Conservation (phyloP, 2,797 vertebrate genomes). For the Clarias platycephalus region DNA sequence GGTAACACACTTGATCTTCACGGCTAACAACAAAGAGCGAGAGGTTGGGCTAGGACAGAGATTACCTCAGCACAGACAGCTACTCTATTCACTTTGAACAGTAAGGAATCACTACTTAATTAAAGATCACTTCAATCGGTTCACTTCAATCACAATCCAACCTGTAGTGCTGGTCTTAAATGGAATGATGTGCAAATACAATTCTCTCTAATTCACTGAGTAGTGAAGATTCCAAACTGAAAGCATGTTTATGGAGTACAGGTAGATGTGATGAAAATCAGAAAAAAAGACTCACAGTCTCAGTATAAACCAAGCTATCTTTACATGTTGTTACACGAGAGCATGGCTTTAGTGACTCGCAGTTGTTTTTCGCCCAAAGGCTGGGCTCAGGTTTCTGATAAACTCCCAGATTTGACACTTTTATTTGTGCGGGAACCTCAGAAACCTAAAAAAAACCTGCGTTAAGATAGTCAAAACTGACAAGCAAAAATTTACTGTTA, state of each 20-base stretch:
- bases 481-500: slow-evolving; percentile 43
- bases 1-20: slow-evolving; percentile 67
- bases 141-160: background rate
- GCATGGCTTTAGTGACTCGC: slow-evolving; percentile 28
- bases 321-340: slow-evolving; percentile 57
- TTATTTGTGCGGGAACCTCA: slow-evolving; percentile 42
- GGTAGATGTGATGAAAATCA: background rate
- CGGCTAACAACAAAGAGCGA: slow-evolving; percentile 56
- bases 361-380: slow-evolving; percentile 50
- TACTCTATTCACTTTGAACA: background rate
- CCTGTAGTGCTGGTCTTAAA: background rate
- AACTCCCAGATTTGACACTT: slow-evolving; percentile 49
- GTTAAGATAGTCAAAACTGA: slow-evolving; percentile 43
- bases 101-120: background rate
- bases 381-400: slow-evolving; percentile 46
- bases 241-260: background rate
- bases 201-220: background rate
- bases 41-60: slow-evolving; percentile 14
- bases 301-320: slow-evolving; percentile 15
- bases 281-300: background rate
- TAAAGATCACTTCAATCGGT: background rate
- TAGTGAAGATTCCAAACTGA: background rate
- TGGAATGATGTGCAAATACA: background rate
- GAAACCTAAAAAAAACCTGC: slow-evolving; percentile 36
- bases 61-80: background rate